These are phyloP conservation scores for Raphicerus campestris DNA, from an alignment of 2,113 vertebrate species.

Conservation along the genomic window DNA sequence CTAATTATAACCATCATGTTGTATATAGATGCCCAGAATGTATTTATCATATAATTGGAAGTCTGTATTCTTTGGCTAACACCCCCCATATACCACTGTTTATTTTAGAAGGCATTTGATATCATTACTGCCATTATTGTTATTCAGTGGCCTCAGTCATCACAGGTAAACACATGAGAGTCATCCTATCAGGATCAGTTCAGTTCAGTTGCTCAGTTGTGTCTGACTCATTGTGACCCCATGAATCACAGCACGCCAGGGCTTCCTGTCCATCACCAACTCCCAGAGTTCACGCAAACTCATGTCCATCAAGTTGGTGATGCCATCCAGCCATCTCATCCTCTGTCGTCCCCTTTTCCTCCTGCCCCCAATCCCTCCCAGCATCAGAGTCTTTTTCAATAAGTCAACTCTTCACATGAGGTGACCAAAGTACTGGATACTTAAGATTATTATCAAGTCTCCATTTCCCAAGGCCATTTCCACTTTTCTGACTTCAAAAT, in stretches of 20 bases:
- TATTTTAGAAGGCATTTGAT: not conserved
- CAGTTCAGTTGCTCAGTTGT: too few relatives aligned
- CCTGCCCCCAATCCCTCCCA: too few relatives aligned
- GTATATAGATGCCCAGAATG: not conserved
- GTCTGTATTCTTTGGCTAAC: not conserved
- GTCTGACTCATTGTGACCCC: too few relatives aligned
- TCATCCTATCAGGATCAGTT: not conserved
- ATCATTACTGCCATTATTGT: not conserved
- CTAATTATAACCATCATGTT: not conserved
- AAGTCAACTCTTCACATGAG: too few relatives aligned
- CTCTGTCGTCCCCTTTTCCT: too few relatives aligned
- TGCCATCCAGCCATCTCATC: too few relatives aligned
- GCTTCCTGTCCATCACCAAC: too few relatives aligned
- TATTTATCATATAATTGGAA: not conserved
- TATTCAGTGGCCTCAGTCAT: not conserved
- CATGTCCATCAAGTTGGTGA: too few relatives aligned
- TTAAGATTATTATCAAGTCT: not conserved
- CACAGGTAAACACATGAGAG: not conserved
- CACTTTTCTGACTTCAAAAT: not conserved
- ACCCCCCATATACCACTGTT: not conserved
- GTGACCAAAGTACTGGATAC: not conserved
- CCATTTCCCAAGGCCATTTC: not conserved
- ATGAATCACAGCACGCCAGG: too few relatives aligned
- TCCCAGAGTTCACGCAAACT: too few relatives aligned
- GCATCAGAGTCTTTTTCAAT: too few relatives aligned